phyloP scores from a whole-genome alignment of 2,113 vertebrate species.

The Cyprinodon tularosa region DNA sequence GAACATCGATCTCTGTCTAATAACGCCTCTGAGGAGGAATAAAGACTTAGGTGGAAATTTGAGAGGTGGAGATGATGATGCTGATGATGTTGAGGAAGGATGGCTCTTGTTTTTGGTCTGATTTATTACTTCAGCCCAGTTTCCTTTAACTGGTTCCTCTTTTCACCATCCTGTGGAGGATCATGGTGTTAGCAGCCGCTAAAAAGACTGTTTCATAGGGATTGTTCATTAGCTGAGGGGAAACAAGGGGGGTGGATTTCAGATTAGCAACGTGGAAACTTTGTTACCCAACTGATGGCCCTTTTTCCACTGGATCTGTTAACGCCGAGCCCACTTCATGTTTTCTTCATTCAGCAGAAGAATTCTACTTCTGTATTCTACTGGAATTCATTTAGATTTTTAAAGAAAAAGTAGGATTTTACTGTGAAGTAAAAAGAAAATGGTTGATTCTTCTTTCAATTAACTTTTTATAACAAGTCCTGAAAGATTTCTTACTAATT shows the following conservation, averaged over 20 bases:
- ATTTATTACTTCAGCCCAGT: neutral
- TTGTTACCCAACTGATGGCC: neutral
- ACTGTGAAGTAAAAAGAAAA: no score
- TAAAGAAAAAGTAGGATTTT: no score
- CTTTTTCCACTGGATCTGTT: no score
- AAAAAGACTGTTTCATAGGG: conserved; percentile 41
- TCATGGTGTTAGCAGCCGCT: conserved; percentile 48
- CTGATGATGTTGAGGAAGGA: conserved; percentile 10
- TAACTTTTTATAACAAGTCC: no score
- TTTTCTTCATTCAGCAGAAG: no score
- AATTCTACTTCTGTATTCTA: no score
- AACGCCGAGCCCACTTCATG: no score
- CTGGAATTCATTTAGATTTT: no score
- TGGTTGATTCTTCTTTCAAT: no score
- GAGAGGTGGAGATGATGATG: conserved; percentile 11
- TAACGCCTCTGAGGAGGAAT: conserved; percentile 60
- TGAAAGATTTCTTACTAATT: no score
- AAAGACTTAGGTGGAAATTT: conserved; percentile 45
- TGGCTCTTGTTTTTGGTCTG: conserved; percentile 20
- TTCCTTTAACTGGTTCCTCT: neutral
- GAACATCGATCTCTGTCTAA: conserved; percentile 73
- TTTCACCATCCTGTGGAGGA: neutral
- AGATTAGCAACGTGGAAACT: neutral
- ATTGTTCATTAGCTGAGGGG: conserved; percentile 34
- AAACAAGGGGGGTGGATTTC: conserved; percentile 19